phyloP scores from a whole-genome alignment of 2,113 vertebrate species.

The Paradisaea rubra region DNA sequence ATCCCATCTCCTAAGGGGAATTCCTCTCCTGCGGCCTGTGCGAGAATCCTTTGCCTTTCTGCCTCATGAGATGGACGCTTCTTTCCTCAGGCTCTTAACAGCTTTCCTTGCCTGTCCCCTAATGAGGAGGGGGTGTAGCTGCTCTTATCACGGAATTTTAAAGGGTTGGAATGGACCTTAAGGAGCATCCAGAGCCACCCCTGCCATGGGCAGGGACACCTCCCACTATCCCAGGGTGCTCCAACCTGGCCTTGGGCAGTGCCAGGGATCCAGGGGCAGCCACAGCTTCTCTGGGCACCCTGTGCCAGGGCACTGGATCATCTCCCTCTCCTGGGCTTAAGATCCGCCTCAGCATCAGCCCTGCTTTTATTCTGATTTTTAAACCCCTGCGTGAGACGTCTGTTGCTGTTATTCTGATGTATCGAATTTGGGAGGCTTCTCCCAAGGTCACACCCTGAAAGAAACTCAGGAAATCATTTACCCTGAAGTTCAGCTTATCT shows the following conservation, averaged over 20 bases:
- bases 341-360: background rate
- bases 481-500: background rate
- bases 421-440: background rate
- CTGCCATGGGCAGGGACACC: background rate
- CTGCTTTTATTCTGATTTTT: background rate
- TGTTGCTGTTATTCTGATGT: background rate
- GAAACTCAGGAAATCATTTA: background rate
- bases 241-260: background rate
- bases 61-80: fast-evolving
- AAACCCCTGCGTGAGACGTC: fast-evolving
- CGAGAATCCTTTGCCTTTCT: background rate
- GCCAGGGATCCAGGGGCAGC: background rate
- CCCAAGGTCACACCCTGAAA: background rate
- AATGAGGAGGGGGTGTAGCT: fast-evolving
- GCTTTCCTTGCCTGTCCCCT: background rate
- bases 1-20: fast-evolving
- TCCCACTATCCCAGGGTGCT: background rate
- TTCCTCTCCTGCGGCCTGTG: no score
- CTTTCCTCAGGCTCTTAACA: background rate
- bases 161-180: background rate
- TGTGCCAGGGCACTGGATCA: fast-evolving
- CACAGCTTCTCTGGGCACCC: background rate
- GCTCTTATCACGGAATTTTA: fast-evolving
- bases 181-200: background rate
- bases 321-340: background rate